A percentile compares a stretch with the other conserved stretches of the same genome.
Conservation (phyloP, 2,797 vertebrate genomes). For the Sebastiscus albofasciatus region DNA sequence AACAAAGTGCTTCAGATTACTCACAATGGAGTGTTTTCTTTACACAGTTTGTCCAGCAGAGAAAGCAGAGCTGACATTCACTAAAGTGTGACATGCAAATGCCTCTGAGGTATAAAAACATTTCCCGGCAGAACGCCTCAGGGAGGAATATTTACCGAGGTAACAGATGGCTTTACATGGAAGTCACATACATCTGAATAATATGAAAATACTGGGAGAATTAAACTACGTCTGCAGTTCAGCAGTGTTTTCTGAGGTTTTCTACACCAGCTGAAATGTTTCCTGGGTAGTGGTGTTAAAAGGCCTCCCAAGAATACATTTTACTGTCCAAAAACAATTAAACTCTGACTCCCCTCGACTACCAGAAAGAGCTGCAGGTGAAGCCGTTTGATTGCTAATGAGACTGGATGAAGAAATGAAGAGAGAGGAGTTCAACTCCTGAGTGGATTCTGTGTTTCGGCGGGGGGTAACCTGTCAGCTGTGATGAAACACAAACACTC, state of each 20-base stretch:
- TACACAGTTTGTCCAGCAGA: neutral
- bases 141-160: neutral
- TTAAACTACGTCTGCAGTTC: neutral
- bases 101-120: constrained; percentile 3
- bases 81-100: constrained; percentile 14
- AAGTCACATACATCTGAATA: neutral
- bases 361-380: constrained; percentile 23
- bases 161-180: constrained; percentile 7
- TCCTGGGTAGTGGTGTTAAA: constrained; percentile 1
- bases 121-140: neutral
- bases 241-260: neutral
- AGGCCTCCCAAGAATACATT: constrained; percentile 18
- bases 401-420: constrained; percentile 1
- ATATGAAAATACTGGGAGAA: neutral
- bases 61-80: neutral
- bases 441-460: neutral
- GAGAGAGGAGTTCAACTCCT: neutral
- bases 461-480: constrained; percentile 25
- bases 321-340: constrained; percentile 40
- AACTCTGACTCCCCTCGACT: neutral
- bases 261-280: neutral
- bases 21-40: neutral
- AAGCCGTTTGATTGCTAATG: constrained; percentile 35
- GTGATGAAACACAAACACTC: constrained; percentile 25
- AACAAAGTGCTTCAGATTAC: neutral